Base-by-base conservation (phyloP, 2,888 invertebrate genomes). In the Sphinx pinastri region DNA sequence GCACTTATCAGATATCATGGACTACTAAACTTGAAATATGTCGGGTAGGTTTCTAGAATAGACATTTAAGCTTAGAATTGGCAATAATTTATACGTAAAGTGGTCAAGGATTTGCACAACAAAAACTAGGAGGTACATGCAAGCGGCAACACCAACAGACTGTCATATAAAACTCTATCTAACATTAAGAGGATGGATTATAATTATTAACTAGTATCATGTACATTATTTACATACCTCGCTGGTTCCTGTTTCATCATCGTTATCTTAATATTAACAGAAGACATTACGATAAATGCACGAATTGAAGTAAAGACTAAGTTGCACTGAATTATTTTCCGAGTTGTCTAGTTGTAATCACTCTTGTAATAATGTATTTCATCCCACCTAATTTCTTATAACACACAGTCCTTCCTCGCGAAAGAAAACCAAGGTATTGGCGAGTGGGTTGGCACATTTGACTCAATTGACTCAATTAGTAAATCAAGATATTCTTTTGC, bases 361-460 rank as follows among this genome's bases (percentile, higher is more conserved):
- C 38, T 0, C 38, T 38, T 38, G 38, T 38, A 38, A 38, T 38
- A 38, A 38, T 51, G 51, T 55, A 55, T 11, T 19, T 3, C 19
- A 19, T 11, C 11, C 19, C 3, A 1, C 16, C 2, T 55, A 10
- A 54, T 55, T 19, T 19, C 12, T 1, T 11, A 12, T 1, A 51
- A 13, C 19, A 12, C 19, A 55, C 47, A 12, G 47, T 49, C 60
- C 60, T 49, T 49, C 19, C 47, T 19, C 19, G 47, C 49, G 47
- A 63, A 49, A 13, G 63, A 63, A 49, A 47, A 63, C 63, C 49
- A 63, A 63, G 49, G 49, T 63, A 63, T 49, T 63, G 49, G 47
- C 25, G 60, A 19, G 63, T 63, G 49, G 63, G 63, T 19, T 19
- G 63, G 63, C 49, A 19, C 47, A 63, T 63, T 63, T 63, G 49